These are phyloP conservation scores for Lepidochrysops patricia DNA, from an alignment of 2,888 invertebrate species.

Conservation along the genomic window DNA sequence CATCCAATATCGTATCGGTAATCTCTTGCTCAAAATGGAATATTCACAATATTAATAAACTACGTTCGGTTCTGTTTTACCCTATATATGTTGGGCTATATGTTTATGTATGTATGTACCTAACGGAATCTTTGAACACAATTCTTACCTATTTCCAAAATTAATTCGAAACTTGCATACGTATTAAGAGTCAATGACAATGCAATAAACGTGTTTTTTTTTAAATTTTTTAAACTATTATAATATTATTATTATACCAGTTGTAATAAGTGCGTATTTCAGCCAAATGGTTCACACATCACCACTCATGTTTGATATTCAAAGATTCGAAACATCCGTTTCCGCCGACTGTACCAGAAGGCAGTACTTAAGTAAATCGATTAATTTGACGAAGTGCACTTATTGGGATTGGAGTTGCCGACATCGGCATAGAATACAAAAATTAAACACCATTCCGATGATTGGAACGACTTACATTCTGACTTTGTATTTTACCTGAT, in stretches of 20 bases:
- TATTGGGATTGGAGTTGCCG: slow-evolving; percentile 14
- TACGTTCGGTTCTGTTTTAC: background rate
- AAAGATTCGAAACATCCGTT: too few relatives aligned
- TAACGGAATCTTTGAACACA: too few relatives aligned
- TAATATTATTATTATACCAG: too few relatives aligned
- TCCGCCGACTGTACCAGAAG: background rate
- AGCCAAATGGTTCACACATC: too few relatives aligned
- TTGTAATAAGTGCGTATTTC: too few relatives aligned
- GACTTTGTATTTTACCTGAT: background rate
- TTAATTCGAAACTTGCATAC: too few relatives aligned
- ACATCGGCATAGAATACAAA: slow-evolving; percentile 15
- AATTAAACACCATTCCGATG: slow-evolving; percentile 14
- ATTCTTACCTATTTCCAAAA: too few relatives aligned
- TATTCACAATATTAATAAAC: background rate
- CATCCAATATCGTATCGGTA: slow-evolving; percentile 4
- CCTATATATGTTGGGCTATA: background rate
- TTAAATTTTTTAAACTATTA: too few relatives aligned
- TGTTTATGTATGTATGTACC: background rate
- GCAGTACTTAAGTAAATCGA: slow-evolving; percentile 14
- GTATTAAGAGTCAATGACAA: too few relatives aligned
- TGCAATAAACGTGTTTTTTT: too few relatives aligned
- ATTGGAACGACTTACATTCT: slow-evolving; percentile 1
- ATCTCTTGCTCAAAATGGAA: background rate
- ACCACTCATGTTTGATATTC: too few relatives aligned
- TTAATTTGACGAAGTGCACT: slow-evolving; percentile 17